Evolutionary conservation across 2,113 vertebrate genomes (phyloP).

Genomic region (Antidorcas marsupialis): DNA sequence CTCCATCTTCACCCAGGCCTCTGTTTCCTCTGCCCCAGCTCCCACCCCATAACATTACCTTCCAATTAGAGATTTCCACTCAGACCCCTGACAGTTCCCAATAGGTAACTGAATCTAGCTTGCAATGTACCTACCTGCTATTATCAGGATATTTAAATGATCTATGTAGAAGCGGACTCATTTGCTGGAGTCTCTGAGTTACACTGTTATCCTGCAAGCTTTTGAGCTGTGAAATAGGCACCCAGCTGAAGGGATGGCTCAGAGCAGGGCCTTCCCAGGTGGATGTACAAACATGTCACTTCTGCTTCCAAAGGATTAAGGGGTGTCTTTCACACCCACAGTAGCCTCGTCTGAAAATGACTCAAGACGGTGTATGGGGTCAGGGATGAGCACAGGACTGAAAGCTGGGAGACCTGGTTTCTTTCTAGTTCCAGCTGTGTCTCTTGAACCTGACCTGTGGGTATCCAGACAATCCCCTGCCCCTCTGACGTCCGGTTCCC

Average conservation of each 20-base stretch:
- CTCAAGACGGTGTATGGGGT: not conserved
- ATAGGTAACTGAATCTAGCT: constrained; percentile 52
- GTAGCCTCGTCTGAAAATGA: not conserved
- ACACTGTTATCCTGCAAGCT: not conserved
- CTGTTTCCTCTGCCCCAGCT: not conserved
- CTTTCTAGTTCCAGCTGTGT: not conserved
- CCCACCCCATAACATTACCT: not conserved
- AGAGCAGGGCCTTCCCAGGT: not conserved
- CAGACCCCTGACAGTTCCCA: not conserved
- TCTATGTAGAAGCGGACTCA: not conserved
- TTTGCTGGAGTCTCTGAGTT: constrained; percentile 13
- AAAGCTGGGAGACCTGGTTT: not conserved
- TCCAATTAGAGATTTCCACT: not conserved
- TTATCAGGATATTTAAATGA: constrained; percentile 46
- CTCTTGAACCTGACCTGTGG: not conserved
- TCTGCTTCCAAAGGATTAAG: not conserved
- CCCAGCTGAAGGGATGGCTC: not conserved
- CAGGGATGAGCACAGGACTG: not conserved
- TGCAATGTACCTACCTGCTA: not conserved
- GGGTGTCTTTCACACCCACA: not conserved
- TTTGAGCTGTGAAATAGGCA: not conserved
- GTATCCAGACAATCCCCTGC: not conserved
- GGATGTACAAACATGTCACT: not conserved
- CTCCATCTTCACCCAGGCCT: not conserved
- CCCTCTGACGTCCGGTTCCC: not conserved